These are phyloP conservation scores for Flexamia atlantica DNA, from an alignment of 2,888 invertebrate species.

Conservation along the genomic window DNA sequence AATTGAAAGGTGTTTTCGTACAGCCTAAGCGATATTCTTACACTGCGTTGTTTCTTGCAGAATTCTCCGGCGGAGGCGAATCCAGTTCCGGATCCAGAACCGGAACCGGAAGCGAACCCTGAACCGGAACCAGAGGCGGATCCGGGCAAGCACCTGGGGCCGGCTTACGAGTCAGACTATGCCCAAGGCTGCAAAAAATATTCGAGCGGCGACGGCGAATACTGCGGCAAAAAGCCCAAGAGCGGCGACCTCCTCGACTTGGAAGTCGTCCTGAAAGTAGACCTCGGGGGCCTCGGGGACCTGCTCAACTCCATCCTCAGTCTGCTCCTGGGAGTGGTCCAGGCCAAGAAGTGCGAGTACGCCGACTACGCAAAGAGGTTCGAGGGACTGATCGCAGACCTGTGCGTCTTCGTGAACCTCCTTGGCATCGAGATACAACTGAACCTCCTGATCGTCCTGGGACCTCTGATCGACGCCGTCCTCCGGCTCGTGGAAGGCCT, in stretches of 20 bases:
- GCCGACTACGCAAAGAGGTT: background rate
- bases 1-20: conserved; percentile 5
- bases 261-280: background rate
- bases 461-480: conserved; percentile 32
- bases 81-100: background rate
- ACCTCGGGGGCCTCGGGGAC: conserved; percentile 31
- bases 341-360: background rate
- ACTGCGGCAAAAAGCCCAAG: background rate
- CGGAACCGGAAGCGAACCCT: background rate
- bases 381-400: conserved; percentile 15
- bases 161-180: background rate
- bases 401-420: conserved; percentile 20
- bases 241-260: conserved; percentile 1
- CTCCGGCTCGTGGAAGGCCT: background rate
- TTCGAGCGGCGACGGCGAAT: background rate
- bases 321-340: background rate
- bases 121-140: conserved; percentile 2
- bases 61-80: background rate
- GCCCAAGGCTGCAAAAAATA: background rate
- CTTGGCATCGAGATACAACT: conserved; percentile 21
- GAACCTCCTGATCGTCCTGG: conserved; percentile 27
- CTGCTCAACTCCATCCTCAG: conserved; percentile 25
- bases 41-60: conserved; percentile 32
- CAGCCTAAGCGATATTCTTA: conserved; percentile 14
- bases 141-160: conserved; percentile 7